These are phyloP conservation scores for Microctonus hyperodae DNA, from an alignment of 2,888 invertebrate species.

Conservation along the genomic window DNA sequence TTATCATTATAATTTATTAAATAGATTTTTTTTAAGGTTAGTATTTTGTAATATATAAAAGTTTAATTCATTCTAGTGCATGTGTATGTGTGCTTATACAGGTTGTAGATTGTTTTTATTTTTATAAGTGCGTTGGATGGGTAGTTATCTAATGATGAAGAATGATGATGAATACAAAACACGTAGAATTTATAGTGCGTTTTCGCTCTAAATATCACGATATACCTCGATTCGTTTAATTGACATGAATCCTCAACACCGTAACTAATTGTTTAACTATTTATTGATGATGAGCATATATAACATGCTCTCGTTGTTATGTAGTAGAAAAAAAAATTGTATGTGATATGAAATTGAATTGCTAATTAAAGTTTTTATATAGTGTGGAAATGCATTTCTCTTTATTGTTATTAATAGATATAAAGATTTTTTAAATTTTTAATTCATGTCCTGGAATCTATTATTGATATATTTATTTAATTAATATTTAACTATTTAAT, in stretches of 20 bases:
- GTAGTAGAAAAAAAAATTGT: not conserved
- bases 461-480: not conserved
- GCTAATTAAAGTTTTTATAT: not conserved
- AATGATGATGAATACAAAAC: conserved; percentile 30
- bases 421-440: not conserved
- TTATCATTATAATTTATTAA: not conserved
- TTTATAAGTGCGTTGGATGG: conserved; percentile 29
- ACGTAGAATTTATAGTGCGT: conserved; percentile 49
- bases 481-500: not conserved
- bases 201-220: conserved; percentile 58
- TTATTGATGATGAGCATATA: conserved; percentile 18
- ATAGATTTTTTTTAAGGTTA: not conserved
- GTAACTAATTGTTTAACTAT: conserved; percentile 56
- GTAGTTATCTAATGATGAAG: conserved; percentile 34
- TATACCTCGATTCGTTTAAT: conserved; percentile 57
- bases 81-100: conserved; percentile 19
- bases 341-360: not conserved
- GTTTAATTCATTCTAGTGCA: not conserved
- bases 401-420: no score
- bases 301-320: not conserved
- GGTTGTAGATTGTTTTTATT: conserved; percentile 11
- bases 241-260: conserved; percentile 54
- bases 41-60: not conserved
- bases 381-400: not conserved
- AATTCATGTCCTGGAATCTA: no score